Evolutionary conservation across 2,113 vertebrate species (phyloP).

Genomic region (Neoarius graeffei): DNA sequence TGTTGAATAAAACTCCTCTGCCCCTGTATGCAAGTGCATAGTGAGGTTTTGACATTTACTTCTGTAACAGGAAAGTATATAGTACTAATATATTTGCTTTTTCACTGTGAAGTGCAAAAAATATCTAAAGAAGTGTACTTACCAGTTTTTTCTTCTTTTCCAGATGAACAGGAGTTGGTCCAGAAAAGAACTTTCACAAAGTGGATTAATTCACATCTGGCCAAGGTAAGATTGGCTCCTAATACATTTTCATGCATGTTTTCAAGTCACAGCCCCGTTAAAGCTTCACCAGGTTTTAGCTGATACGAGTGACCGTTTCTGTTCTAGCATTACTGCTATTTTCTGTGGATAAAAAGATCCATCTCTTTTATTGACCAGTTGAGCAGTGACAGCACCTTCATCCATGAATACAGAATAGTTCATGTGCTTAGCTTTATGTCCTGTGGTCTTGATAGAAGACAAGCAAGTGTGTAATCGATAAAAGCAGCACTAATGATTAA

Average conservation of each 20-base stretch:
- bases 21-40: not conserved
- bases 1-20: slow-evolving; percentile 19
- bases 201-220: slow-evolving; percentile 98
- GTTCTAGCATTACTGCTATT: slow-evolving; percentile 11
- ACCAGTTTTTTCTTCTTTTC: slow-evolving; percentile 53
- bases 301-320: not conserved
- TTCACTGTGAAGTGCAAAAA: not conserved
- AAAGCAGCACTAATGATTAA: slow-evolving; percentile 37
- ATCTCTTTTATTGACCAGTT: slow-evolving; percentile 22
- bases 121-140: slow-evolving; percentile 32
- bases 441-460: slow-evolving; percentile 39
- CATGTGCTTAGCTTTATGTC: slow-evolving; percentile 40
- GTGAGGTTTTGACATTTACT: not conserved
- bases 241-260: not conserved
- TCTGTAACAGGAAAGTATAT: not conserved
- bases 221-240: slow-evolving; percentile 82
- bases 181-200: slow-evolving; percentile 99
- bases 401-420: slow-evolving; percentile 34
- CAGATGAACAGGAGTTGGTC: slow-evolving; percentile 97
- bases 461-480: slow-evolving; percentile 22
- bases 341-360: not conserved
- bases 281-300: not conserved
- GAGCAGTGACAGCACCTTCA: slow-evolving; percentile 20
- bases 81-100: not conserved
- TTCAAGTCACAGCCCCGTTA: not conserved